These are phyloP conservation scores for Triops longicaudatus DNA, from an alignment of 1,140 invertebrate species.

Conservation along the genomic window DNA sequence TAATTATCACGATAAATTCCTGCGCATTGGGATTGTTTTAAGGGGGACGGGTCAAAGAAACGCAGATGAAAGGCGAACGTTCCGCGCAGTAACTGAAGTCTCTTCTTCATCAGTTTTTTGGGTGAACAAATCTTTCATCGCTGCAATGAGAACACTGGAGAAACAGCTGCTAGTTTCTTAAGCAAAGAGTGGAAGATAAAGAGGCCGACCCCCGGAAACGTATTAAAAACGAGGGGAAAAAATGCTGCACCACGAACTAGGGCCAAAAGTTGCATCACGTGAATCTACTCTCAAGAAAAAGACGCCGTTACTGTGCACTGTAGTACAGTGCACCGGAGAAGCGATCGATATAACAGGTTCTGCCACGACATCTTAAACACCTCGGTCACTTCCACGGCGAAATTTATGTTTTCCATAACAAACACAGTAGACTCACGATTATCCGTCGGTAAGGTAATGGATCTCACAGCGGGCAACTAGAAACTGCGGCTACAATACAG, in stretches of 20 bases:
- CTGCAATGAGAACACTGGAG: not conserved
- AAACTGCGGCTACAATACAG: no score
- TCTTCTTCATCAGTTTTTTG: not conserved
- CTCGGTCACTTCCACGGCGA: not conserved
- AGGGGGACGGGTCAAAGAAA: not conserved
- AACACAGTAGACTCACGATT: no score
- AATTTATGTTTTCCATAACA: not conserved
- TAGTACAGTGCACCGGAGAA: not conserved
- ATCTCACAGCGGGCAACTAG: no score
- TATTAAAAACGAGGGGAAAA: not conserved
- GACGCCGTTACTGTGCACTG: not conserved
- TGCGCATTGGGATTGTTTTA: no score
- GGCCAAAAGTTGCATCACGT: not conserved
- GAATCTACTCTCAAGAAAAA: not conserved
- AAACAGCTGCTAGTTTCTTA: not conserved
- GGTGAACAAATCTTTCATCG: not conserved
- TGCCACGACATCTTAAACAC: not conserved
- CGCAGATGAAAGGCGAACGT: not conserved
- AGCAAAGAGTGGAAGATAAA: not conserved
- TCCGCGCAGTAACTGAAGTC: not conserved
- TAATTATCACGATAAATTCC: no score
- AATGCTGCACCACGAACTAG: not conserved
- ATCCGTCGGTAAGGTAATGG: no score
- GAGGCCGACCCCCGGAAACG: not conserved
- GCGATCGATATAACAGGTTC: slow-evolving; percentile 10